Evolutionary conservation across 1,140 invertebrate species (phyloP), one percentile per base, ranked within the genome.

Genomic region (Habropoda laboriosa): DNA sequence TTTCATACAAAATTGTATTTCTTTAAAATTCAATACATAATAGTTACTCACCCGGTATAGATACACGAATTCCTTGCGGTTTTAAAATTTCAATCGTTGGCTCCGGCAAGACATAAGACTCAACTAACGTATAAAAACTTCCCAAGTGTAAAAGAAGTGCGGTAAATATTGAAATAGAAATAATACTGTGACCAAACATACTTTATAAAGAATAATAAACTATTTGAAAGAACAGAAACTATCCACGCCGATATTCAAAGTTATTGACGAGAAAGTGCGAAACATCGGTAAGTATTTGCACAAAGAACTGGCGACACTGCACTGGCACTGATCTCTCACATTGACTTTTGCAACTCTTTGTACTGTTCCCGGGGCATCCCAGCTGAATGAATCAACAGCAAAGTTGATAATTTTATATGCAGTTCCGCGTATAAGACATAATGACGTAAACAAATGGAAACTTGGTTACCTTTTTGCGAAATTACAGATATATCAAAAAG

Each of bases 71-170:
- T 47, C 89, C 89, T 60, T 68, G 72, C 40, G 83, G 86, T 38
- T 70, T 70, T 13, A 91, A 64, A 27, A 82, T 68, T 57, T 89
- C 58, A 12, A 91, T 79, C 10, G 45, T 83, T 18, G 90, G 88
- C 61, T 85, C 55, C 1, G 89, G 90, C 12, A 91, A 63, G 63
- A 84, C 86, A 38, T 89, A 93, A 21, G 38, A 55, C 32, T 73
- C 18, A n/a, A 45, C 67, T 13, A 16, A 5, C 18, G 6, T 58
- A 45, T 27, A 5, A 21, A 57, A n/a, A n/a, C 12, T 24, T 21
- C 6, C 18, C 2, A 45, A 61, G 2, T 40, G 61, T 30, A 38
- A 63, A n/a, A 42, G 6, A 40, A 78, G 30, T 30, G 42, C 1
- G 12, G 66, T 2, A 2, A 76, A 53, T 12, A 40, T 74, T 60